Evolutionary conservation across 2,113 vertebrate species (phyloP).

Genomic region (Lophochroa leadbeateri): DNA sequence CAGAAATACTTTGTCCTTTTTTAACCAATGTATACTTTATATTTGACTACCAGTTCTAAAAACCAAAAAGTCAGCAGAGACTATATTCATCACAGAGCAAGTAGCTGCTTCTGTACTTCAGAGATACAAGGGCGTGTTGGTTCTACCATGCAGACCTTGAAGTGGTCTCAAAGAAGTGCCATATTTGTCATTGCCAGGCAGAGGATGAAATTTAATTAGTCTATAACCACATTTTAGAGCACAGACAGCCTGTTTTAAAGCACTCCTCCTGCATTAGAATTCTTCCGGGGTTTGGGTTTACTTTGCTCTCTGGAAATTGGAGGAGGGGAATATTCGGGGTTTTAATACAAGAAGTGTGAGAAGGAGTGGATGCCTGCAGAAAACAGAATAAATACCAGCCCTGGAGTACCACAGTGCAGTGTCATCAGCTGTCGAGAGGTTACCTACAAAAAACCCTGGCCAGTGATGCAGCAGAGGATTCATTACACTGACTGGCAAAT

Average conservation of each 20-base stretch:
- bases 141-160: neutral
- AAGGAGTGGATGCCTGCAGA: neutral
- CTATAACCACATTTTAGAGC: neutral
- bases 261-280: neutral
- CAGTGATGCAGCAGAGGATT: neutral
- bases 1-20: slow-evolving; percentile 58
- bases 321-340: fast-evolving
- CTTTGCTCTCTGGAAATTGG: neutral
- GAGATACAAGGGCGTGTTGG: neutral
- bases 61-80: neutral
- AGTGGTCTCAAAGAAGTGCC: neutral
- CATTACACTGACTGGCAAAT: neutral
- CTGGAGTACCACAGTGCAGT: neutral
- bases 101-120: neutral
- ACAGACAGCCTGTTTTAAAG: neutral
- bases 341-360: neutral
- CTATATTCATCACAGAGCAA: neutral
- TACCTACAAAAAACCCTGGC: neutral
- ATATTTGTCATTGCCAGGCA: neutral
- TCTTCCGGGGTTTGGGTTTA: neutral
- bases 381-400: neutral
- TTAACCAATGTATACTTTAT: slow-evolving; percentile 42
- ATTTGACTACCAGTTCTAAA: slow-evolving; percentile 21
- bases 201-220: neutral
- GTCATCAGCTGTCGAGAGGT: neutral